Conservation (phyloP, 2,113 vertebrate genomes). For the Egretta garzetta region DNA sequence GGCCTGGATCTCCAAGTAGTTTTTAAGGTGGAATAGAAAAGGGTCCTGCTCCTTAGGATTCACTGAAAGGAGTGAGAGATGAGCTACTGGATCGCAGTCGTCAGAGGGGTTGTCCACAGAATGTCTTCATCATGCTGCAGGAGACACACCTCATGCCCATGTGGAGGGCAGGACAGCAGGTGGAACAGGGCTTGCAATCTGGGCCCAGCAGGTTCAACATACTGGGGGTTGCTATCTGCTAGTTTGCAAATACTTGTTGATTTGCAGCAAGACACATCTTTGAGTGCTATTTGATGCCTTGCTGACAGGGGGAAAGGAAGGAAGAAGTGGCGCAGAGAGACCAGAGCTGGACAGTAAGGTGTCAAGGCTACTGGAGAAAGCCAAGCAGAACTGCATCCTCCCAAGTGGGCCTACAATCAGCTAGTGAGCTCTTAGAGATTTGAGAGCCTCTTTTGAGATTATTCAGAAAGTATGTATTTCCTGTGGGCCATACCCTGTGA, state of each 20-base stretch:
- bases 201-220: neutral
- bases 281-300: neutral
- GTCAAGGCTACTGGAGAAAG: neutral
- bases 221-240: rapidly evolving
- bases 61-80: neutral
- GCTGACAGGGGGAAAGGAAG: neutral
- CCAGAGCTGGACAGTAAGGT: neutral
- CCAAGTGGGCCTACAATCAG: neutral
- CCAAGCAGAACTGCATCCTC: neutral
- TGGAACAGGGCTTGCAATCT: neutral
- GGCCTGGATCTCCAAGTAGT: neutral
- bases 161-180: neutral
- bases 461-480: neutral
- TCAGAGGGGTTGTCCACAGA: neutral
- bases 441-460: neutral
- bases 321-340: neutral
- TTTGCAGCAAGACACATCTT: neutral
- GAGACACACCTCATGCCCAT: neutral
- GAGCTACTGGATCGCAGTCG: neutral
- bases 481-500: neutral
- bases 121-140: neutral
- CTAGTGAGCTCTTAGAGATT: neutral
- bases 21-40: neutral
- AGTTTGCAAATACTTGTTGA: neutral
- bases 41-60: neutral